Evolutionary conservation across 2,888 invertebrate species (phyloP).

Genomic region (Epirrhoe tristata): DNA sequence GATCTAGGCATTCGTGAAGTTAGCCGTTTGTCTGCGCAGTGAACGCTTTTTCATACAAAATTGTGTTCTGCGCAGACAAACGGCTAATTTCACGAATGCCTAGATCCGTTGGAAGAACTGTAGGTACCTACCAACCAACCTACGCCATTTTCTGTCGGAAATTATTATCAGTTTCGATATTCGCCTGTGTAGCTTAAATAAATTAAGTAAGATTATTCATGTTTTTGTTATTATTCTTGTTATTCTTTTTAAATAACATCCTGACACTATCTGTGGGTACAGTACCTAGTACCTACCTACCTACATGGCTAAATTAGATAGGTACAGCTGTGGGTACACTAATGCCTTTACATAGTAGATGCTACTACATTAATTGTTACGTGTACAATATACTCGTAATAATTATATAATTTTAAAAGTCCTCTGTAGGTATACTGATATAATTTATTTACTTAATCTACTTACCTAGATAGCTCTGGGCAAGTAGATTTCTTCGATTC

Average conservation of each 20-base stretch:
- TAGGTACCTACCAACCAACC: conserved; percentile 43
- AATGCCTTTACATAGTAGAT: not conserved
- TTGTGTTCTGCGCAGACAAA: too few species aligned
- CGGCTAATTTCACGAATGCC: too few species aligned
- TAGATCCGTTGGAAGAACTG: too few species aligned
- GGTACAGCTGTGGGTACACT: too few species aligned
- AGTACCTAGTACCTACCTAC: too few species aligned
- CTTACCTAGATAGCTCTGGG: not conserved
- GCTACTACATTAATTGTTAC: not conserved
- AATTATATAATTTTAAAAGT: not conserved
- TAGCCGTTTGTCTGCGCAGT: too few species aligned
- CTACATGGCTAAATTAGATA: too few species aligned
- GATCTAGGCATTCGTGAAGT: too few species aligned
- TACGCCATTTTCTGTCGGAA: not conserved
- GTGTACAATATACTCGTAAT: not conserved
- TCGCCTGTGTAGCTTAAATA: conserved; percentile 24
- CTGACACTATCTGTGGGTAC: not conserved
- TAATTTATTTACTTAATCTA: not conserved
- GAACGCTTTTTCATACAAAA: too few species aligned
- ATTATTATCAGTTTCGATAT: conserved; percentile 35
- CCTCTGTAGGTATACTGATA: not conserved
- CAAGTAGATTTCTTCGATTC: conserved; percentile 4
- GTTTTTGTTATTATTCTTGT: conserved; percentile 16
- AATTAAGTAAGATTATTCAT: conserved; percentile 21
- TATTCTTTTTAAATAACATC: conserved; percentile 5